Base-by-base conservation (phyloP, 2,888 invertebrate species). In the Nemotelus pantherinus region DNA sequence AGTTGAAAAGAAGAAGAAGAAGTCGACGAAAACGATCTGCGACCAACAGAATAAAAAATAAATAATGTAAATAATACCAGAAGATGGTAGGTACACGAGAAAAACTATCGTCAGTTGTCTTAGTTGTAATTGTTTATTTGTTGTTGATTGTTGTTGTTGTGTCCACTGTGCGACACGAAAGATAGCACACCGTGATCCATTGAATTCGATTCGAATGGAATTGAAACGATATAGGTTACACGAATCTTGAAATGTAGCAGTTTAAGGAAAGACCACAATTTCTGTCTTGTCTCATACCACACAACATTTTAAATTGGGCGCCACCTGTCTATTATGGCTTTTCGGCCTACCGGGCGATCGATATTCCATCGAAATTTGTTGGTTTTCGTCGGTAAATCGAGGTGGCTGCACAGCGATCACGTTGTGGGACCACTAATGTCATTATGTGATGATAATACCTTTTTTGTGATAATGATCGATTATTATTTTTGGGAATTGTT, bases 301-400 rank as follows among this genome's bases (percentile, higher is more conserved):
- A 74, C 60, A 48, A 44, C 48, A 74, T 74, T 74, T 47, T 74
- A 74, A 74, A 74, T 74, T 74, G 63, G 74, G 74, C 74, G 74
- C 74, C 74, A 74, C 63, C 74, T 74, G 74, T 74, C 74, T 74
- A 74, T 74, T 74, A 74, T 5, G 50, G 63, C 7, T 71, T 4
- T 55, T 43, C 25, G 55, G 70, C 63, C 57, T 71, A 71, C 55
- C 63, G 74, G 55, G 65, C 65, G 65, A 65, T 65, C 53, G 53
- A 43, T 70, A 53, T 70, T 70, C 55, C 55, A 70, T 70, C 55
- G 70, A 70, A 70, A 70, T 70, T 70, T 70, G 70, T 70, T 70
- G 70, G 70, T 68, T 63, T 63, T 53, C 50, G 50, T 9, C 50
- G 68, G 43, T 53, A 39, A 50, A 70, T 53, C n/a, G 70, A 44